These are phyloP conservation scores for Mimumesa dahlbomi DNA, from an alignment of 2,888 invertebrate species.

Conservation along the genomic window DNA sequence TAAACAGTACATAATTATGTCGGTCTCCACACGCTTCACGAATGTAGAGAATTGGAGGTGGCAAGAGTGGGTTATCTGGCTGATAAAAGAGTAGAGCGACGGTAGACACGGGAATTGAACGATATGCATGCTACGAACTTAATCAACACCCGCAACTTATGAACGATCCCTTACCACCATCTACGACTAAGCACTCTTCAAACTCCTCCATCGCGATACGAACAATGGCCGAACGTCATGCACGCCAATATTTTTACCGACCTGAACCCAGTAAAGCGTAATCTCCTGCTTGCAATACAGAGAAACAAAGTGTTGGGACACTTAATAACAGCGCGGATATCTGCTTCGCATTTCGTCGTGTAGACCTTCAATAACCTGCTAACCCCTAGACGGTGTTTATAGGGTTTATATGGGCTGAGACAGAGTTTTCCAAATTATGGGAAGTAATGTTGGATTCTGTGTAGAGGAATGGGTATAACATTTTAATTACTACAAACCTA, in stretches of 20 bases:
- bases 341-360: background rate
- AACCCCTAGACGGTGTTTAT: too few relatives aligned
- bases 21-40: slow-evolving; percentile 26
- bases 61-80: slow-evolving; percentile 56
- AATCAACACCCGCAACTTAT: slow-evolving; percentile 76
- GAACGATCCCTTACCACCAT: slow-evolving; percentile 55
- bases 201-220: slow-evolving; percentile 45
- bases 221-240: slow-evolving; percentile 54
- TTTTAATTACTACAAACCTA: too few relatives aligned
- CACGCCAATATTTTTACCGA: slow-evolving; percentile 45
- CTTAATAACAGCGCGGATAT: background rate
- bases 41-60: background rate
- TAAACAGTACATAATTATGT: slow-evolving; percentile 73
- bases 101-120: slow-evolving; percentile 64
- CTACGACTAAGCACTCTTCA: slow-evolving; percentile 37
- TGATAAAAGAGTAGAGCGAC: slow-evolving; percentile 58
- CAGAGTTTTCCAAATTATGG: too few relatives aligned
- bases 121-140: slow-evolving; percentile 78
- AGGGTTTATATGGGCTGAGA: too few relatives aligned
- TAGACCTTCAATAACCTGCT: background rate
- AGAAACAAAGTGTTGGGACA: slow-evolving; percentile 25
- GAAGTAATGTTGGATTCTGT: too few relatives aligned
- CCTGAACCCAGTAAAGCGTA: slow-evolving; percentile 8
- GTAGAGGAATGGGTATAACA: too few relatives aligned
- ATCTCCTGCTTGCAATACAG: slow-evolving; percentile 34